phyloP scores from a whole-genome alignment of 2,113 vertebrate species.

The Alethe castanea region DNA sequence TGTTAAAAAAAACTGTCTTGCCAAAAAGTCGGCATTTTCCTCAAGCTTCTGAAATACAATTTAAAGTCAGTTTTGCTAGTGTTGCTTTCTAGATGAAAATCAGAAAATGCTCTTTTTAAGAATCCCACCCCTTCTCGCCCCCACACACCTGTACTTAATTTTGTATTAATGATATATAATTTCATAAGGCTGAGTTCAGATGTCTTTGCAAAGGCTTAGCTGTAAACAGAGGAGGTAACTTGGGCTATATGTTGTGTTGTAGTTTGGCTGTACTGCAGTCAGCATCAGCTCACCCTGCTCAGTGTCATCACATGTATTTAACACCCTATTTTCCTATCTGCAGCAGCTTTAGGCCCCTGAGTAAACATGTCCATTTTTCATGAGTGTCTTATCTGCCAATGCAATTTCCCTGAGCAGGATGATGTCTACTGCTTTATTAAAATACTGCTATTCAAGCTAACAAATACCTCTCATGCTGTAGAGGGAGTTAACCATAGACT shows the following conservation, averaged over 20 bases:
- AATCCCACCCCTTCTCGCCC: fast-evolving
- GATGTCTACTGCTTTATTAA: slow-evolving; percentile 3
- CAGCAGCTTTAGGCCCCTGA: not conserved
- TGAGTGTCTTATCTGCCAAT: not conserved
- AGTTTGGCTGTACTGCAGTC: not conserved
- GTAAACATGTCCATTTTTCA: not conserved
- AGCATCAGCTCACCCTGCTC: not conserved
- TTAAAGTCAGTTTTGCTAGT: not conserved
- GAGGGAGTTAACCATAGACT: slow-evolving; percentile 57
- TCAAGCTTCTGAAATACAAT: not conserved
- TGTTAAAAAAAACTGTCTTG: not conserved
- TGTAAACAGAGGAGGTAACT: not conserved
- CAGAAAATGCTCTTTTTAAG: not conserved
- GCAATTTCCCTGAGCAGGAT: not conserved
- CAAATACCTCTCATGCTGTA: not conserved
- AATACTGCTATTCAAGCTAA: slow-evolving; percentile 4
- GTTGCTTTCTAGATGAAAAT: not conserved
- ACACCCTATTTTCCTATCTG: not conserved
- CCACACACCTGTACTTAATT: not conserved
- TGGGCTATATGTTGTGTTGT: not conserved
- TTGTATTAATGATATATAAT: not conserved
- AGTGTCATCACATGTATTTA: not conserved
- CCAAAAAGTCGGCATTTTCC: not conserved
- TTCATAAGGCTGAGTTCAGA: not conserved
- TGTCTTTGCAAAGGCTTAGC: not conserved